Evolutionary conservation across 2,888 invertebrate genomes (phyloP).

Genomic region (Eretmocerus hayati): DNA sequence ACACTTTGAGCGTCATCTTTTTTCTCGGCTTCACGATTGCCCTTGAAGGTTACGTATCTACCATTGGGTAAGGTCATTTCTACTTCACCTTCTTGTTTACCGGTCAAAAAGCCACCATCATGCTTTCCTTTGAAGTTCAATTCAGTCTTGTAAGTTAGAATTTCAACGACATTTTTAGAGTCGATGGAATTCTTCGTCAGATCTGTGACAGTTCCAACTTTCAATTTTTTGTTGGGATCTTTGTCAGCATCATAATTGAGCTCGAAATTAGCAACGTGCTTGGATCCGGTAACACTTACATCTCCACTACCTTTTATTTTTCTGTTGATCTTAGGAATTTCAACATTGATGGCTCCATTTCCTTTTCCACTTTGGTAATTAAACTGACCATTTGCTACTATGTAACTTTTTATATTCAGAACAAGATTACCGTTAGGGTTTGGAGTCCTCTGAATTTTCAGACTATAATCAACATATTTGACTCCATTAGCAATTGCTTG

Average conservation of each 20-base stretch:
- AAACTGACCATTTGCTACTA: conserved; percentile 60
- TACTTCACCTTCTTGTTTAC: conserved; percentile 46
- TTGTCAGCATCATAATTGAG: conserved; percentile 64
- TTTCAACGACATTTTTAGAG: conserved; percentile 55
- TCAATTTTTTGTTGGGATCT: conserved; percentile 62
- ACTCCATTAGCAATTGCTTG: conserved; percentile 50
- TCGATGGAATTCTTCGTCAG: conserved; percentile 51
- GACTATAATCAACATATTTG: conserved; percentile 52
- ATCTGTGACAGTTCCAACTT: conserved; percentile 58
- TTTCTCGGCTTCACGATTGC: conserved; percentile 36
- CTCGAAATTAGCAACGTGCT: conserved; percentile 57
- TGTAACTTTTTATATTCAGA: conserved; percentile 54
- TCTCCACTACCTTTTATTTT: conserved; percentile 50
- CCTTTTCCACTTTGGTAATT: conserved; percentile 60
- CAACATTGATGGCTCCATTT: conserved; percentile 52
- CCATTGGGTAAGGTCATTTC: conserved; percentile 52
- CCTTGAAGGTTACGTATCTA: conserved; percentile 45
- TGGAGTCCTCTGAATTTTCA: conserved; percentile 48
- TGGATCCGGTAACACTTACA: conserved; percentile 55
- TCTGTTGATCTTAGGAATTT: conserved; percentile 51
- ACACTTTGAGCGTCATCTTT: conserved; percentile 27
- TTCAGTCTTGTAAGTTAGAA: conserved; percentile 48
- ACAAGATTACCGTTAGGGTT: conserved; percentile 52
- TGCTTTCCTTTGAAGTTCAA: conserved; percentile 48
- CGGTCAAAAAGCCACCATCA: conserved; percentile 45